phyloP scores from a whole-genome alignment of 2,888 invertebrate genomes.

The Athalia circularis region DNA sequence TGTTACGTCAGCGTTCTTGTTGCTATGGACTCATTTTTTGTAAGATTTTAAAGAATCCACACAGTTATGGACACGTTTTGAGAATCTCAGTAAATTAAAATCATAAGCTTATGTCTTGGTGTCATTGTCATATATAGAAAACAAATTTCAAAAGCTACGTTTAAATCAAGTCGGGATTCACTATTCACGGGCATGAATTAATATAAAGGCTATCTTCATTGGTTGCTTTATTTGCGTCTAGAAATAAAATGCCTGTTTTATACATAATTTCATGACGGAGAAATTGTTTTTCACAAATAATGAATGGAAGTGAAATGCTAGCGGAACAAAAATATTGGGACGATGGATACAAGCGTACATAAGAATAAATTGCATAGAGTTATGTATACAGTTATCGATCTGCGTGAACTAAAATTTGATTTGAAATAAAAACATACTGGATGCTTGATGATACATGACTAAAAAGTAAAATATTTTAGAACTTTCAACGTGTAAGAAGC shows the following conservation, averaged over 20 bases:
- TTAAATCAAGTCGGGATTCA: too few species aligned
- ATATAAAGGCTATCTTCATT: too few species aligned
- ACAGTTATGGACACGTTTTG: too few species aligned
- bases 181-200: too few species aligned
- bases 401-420: background rate
- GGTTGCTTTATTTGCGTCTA: too few species aligned
- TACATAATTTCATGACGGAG: background rate
- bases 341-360: background rate
- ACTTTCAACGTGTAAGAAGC: slow-evolving; percentile 13
- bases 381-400: background rate
- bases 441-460: background rate
- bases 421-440: background rate
- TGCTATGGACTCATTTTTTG: too few species aligned
- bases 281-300: background rate
- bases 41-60: too few species aligned
- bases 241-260: background rate
- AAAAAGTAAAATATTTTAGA: background rate
- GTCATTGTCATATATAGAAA: too few species aligned
- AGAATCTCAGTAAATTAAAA: too few species aligned
- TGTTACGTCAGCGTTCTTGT: too few species aligned
- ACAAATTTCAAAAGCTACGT: too few species aligned
- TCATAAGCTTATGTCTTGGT: too few species aligned
- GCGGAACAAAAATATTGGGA: background rate
- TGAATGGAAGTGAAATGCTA: background rate
- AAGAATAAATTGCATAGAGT: background rate